These are phyloP conservation scores for Sminthurinus signatus DNA, from an alignment of 1,140 invertebrate species.

Conservation along the genomic window DNA sequence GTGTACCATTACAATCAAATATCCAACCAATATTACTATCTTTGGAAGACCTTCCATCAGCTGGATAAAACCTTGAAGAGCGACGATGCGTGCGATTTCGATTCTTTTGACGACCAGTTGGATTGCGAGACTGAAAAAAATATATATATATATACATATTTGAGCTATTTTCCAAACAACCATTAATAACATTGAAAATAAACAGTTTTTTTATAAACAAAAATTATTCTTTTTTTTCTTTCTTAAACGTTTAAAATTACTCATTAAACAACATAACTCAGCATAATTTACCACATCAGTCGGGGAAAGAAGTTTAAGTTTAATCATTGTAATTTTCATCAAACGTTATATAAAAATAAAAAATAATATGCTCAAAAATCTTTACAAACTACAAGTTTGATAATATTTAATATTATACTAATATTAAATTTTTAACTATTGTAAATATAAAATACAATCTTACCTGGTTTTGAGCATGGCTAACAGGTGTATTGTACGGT, in stretches of 20 bases:
- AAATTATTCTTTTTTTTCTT: too few species aligned
- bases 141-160: background rate
- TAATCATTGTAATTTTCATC: conserved; percentile 23
- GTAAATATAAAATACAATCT: conserved; percentile 2
- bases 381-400: too few species aligned
- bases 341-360: too few species aligned
- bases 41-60: conserved; percentile 44
- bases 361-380: too few species aligned
- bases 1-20: conserved; percentile 78
- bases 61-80: conserved; percentile 33
- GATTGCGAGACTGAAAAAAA: conserved; percentile 20
- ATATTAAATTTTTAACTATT: too few species aligned
- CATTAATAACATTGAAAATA: too few species aligned
- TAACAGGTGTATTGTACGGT: conserved; percentile 43
- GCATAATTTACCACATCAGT: conserved; percentile 36
- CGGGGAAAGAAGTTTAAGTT: conserved; percentile 38
- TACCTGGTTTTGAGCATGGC: conserved; percentile 40
- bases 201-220: too few species aligned
- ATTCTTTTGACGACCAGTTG: background rate
- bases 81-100: conserved; percentile 10
- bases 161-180: too few species aligned
- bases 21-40: conserved; percentile 98
- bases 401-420: too few species aligned
- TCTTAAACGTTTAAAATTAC: too few species aligned
- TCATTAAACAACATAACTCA: conserved; percentile 25